Evolutionary conservation across 2,888 invertebrate genomes (phyloP).

Genomic region (Drosophila sordidula): DNA sequence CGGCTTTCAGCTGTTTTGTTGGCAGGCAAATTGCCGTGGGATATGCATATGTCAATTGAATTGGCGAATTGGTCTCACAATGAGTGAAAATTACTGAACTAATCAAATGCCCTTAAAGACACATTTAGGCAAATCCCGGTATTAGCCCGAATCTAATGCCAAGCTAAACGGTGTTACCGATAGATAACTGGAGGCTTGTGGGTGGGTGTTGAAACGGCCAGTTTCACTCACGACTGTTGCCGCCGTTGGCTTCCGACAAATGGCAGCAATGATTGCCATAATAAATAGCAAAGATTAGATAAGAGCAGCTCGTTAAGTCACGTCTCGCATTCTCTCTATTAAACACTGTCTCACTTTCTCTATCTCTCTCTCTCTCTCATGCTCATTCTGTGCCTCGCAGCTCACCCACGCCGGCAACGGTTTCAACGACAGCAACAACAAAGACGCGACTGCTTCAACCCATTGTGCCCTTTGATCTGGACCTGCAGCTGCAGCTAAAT

Average conservation of each 20-base stretch:
- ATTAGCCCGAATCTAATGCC: conserved; percentile 20
- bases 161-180: conserved; percentile 25
- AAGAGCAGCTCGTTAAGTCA: conserved; percentile 49
- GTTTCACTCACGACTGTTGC: conserved; percentile 70
- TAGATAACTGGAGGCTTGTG: conserved; percentile 11
- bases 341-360: conserved; percentile 12
- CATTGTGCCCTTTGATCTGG: conserved; percentile 75
- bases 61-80: conserved; percentile 36
- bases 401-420: conserved; percentile 47
- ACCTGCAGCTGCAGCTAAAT: conserved; percentile 53
- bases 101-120: conserved; percentile 32
- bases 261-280: conserved; percentile 49
- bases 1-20: conserved; percentile 7
- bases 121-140: conserved; percentile 25
- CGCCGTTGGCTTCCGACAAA: conserved; percentile 76
- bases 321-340: conserved; percentile 16
- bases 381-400: conserved; percentile 8
- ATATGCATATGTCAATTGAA: conserved; percentile 24
- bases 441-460: conserved; percentile 52
- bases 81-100: conserved; percentile 39
- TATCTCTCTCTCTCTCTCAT: neutral
- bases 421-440: conserved; percentile 44
- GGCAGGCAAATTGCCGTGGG: conserved; percentile 33
- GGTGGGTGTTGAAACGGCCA: conserved; percentile 56
- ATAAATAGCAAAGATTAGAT: conserved; percentile 57